phyloP scores from a whole-genome alignment of 2,888 invertebrate species.

The Melanophora roralis region DNA sequence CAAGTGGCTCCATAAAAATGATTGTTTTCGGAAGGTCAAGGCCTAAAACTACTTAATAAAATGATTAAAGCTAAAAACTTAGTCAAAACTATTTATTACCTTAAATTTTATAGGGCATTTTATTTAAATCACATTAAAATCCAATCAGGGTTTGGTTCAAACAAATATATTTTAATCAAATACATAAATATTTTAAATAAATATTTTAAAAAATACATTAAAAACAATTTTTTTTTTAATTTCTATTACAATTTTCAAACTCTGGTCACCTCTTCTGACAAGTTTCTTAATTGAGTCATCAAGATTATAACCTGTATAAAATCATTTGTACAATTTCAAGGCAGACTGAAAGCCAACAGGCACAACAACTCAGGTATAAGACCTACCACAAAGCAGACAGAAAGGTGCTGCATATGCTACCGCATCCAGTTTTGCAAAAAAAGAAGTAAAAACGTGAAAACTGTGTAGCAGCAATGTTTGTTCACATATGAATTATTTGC shows the following conservation, averaged over 20 bases:
- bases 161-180: no score
- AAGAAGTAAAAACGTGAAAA: neutral
- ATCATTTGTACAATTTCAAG: neutral
- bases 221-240: neutral
- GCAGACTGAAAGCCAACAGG: neutral
- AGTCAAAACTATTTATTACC: no score
- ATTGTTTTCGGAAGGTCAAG: no score
- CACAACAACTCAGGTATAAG: neutral
- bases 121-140: no score
- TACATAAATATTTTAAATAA: no score
- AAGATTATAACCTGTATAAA: constrained; percentile 4
- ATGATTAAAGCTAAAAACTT: no score
- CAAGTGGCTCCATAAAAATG: no score
- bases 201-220: no score
- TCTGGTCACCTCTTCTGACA: neutral
- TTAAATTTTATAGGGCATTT: no score
- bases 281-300: constrained; percentile 34
- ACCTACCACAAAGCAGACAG: constrained; percentile 28
- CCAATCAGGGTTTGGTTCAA: no score
- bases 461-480: constrained; percentile 12
- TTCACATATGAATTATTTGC: constrained; percentile 37
- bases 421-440: constrained; percentile 3
- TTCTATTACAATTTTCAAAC: neutral
- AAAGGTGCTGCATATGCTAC: neutral
- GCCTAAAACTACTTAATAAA: no score